Evolutionary conservation across 2,888 invertebrate species (phyloP).

Genomic region (Ophion slaviceki): DNA sequence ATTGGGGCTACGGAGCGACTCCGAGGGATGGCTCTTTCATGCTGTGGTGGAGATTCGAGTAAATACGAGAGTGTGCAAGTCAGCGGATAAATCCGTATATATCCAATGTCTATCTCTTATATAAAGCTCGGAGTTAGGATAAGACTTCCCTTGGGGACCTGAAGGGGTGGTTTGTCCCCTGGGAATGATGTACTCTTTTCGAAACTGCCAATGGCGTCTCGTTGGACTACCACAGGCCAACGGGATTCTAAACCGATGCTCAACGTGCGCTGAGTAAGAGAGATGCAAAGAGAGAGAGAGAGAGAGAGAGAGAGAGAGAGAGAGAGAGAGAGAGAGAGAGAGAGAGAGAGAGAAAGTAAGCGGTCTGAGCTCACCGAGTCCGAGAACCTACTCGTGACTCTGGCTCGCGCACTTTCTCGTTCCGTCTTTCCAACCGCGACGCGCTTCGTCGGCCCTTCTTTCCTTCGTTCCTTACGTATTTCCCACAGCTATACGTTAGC

Average conservation of each 20-base stretch:
- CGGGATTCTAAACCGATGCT: conserved; percentile 49
- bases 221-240: conserved; percentile 37
- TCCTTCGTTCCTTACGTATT: conserved; percentile 41
- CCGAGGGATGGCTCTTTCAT: conserved; percentile 27
- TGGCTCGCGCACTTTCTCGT: conserved; percentile 54
- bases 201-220: conserved; percentile 76
- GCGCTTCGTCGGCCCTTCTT: conserved; percentile 55
- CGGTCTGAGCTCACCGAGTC: conserved; percentile 33
- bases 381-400: conserved; percentile 50
- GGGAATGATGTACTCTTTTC: conserved; percentile 75
- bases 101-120: conserved; percentile 54
- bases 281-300: background rate
- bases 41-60: conserved; percentile 34
- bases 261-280: conserved; percentile 26
- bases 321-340: conserved; percentile 12
- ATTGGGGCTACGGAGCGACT: background rate
- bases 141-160: conserved; percentile 74
- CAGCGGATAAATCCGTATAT: conserved; percentile 57
- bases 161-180: conserved; percentile 57
- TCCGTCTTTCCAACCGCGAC: conserved; percentile 42
- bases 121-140: conserved; percentile 73
- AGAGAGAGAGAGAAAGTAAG: conserved; percentile 2
- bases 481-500: conserved; percentile 47
- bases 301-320: background rate
- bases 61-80: conserved; percentile 49